phyloP scores from a whole-genome alignment of 2,113 vertebrate genomes.

The Phaethon lepturus region DNA sequence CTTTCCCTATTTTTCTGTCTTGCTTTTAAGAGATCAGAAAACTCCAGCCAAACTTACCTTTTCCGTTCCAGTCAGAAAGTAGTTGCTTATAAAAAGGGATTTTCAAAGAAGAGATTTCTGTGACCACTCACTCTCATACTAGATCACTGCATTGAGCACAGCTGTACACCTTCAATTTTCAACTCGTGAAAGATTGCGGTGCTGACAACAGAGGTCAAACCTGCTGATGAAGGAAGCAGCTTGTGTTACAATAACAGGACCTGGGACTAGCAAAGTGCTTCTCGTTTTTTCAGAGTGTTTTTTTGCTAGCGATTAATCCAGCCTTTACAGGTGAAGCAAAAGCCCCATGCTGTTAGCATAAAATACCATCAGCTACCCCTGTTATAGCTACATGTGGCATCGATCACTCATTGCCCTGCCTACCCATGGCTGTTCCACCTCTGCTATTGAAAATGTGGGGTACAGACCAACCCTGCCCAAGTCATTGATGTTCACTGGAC shows the following conservation, averaged over 20 bases:
- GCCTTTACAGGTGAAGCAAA: neutral
- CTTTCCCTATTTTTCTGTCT: neutral
- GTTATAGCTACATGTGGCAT: neutral
- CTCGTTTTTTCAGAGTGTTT: neutral
- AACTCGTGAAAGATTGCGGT: neutral
- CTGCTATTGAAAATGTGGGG: neutral
- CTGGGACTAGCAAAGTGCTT: neutral
- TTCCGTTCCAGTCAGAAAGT: neutral
- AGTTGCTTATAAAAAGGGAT: neutral
- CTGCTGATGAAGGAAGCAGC: neutral
- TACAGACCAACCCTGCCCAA: too few relatives aligned
- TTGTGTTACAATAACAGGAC: neutral
- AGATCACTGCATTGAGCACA: neutral
- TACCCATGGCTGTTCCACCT: neutral
- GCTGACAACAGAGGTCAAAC: neutral
- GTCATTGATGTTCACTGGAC: neutral
- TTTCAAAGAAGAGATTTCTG: neutral
- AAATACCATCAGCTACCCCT: neutral
- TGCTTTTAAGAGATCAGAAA: neutral
- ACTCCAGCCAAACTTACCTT: neutral
- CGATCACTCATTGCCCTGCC: neutral
- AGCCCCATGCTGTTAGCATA: neutral
- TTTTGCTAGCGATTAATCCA: neutral
- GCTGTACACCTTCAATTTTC: neutral
- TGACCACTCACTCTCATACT: neutral